phyloP scores from a whole-genome alignment of 35 echinoderm and acorn worm genomes.

The Lytechinus pictus region DNA sequence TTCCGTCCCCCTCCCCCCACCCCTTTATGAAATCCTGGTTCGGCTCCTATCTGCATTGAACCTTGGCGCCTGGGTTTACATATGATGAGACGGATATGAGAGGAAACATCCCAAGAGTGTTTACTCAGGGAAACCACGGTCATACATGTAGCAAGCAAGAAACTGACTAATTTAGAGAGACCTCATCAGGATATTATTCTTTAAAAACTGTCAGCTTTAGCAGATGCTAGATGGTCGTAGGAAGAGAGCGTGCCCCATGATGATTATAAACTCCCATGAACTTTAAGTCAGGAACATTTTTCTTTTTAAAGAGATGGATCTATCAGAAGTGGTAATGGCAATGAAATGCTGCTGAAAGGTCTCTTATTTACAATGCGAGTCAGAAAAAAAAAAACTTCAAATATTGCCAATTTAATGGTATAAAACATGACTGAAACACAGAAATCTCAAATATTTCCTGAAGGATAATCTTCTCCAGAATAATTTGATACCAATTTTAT shows the following conservation, averaged over 20 bases:
- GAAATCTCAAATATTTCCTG: too few species aligned
- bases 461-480: too few species aligned
- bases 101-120: background rate
- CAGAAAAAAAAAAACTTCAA: too few species aligned
- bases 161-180: slow-evolving; percentile 5
- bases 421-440: too few species aligned
- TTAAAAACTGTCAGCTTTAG: background rate
- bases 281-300: background rate
- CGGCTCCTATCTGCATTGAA: background rate
- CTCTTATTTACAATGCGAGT: too few species aligned
- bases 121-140: background rate
- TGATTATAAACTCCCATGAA: background rate
- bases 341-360: too few species aligned
- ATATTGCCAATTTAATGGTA: too few species aligned
- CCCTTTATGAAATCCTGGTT: too few species aligned
- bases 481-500: too few species aligned
- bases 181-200: background rate
- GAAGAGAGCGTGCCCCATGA: background rate
- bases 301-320: too few species aligned
- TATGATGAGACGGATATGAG: background rate
- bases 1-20: too few species aligned
- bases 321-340: too few species aligned
- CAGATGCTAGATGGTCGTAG: background rate
- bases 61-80: background rate
- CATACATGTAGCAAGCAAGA: slow-evolving; percentile 7